These are phyloP conservation scores for Hypotaenidia philippensis DNA, from an alignment of 2,797 vertebrate genomes.

Conservation along the genomic window DNA sequence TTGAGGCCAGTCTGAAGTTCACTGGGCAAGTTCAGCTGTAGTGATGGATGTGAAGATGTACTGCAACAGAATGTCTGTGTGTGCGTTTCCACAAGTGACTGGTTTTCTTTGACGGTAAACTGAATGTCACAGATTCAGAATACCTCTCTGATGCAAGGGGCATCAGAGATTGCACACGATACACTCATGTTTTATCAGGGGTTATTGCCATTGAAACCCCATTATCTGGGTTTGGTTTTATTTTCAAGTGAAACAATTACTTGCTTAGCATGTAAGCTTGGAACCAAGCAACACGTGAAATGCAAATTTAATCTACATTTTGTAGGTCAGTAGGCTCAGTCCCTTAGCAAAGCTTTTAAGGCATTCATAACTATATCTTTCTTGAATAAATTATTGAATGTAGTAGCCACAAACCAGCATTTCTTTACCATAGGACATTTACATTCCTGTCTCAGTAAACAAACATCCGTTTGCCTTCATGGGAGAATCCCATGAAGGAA, in stretches of 20 bases:
- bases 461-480: not conserved
- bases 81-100: not conserved
- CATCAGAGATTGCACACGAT: not conserved
- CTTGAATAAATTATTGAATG: conserved; percentile 14
- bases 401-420: not conserved
- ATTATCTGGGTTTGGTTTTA: not conserved
- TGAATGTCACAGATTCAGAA: not conserved
- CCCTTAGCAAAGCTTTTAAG: conserved; percentile 29
- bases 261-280: not conserved
- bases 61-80: not conserved
- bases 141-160: not conserved
- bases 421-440: not conserved
- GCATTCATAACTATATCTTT: not conserved
- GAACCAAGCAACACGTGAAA: conserved; percentile 22
- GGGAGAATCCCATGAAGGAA: not conserved
- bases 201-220: not conserved
- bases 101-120: not conserved
- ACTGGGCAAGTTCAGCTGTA: not conserved
- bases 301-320: conserved; percentile 35
- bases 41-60: not conserved
- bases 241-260: not conserved
- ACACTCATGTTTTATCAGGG: rapidly evolving
- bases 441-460: not conserved
- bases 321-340: conserved; percentile 36
- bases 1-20: not conserved